phyloP scores from a whole-genome alignment of 2,797 vertebrate genomes.

The Orientallactaga sibirica region DNA sequence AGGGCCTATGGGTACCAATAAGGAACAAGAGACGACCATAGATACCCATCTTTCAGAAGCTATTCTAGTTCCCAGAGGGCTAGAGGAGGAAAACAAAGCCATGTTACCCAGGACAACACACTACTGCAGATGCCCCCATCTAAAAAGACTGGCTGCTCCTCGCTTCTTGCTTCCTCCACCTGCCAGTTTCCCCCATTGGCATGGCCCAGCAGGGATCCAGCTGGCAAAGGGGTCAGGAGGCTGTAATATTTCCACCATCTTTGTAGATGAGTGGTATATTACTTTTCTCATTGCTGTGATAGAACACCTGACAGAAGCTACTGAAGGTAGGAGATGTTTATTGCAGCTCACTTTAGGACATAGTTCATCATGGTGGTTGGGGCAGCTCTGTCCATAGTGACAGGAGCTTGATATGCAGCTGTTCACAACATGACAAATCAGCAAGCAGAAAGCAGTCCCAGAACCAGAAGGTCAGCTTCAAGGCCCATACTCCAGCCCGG shows the following conservation, averaged over 20 bases:
- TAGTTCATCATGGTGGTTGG: too few relatives aligned
- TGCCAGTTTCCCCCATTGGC: neutral
- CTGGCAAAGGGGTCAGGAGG: neutral
- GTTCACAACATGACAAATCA: too few relatives aligned
- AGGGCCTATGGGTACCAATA: neutral
- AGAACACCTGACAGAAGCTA: too few relatives aligned
- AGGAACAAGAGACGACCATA: neutral
- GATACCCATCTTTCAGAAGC: neutral
- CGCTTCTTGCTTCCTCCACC: neutral
- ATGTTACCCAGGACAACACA: rapidly evolving
- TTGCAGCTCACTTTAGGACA: too few relatives aligned
- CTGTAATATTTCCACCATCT: too few relatives aligned
- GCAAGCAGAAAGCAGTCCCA: too few relatives aligned
- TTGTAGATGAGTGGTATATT: neutral
- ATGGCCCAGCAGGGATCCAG: neutral
- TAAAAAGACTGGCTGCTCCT: neutral
- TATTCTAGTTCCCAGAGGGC: neutral
- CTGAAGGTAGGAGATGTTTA: too few relatives aligned
- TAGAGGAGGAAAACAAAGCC: neutral
- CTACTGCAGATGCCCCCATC: neutral
- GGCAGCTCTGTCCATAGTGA: too few relatives aligned
- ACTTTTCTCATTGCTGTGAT: too few relatives aligned
- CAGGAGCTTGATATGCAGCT: too few relatives aligned
- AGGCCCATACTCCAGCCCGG: too few relatives aligned
- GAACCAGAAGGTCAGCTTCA: too few relatives aligned